Conservation (phyloP, 1,140 invertebrate genomes). For the Procambarus clarkii region DNA sequence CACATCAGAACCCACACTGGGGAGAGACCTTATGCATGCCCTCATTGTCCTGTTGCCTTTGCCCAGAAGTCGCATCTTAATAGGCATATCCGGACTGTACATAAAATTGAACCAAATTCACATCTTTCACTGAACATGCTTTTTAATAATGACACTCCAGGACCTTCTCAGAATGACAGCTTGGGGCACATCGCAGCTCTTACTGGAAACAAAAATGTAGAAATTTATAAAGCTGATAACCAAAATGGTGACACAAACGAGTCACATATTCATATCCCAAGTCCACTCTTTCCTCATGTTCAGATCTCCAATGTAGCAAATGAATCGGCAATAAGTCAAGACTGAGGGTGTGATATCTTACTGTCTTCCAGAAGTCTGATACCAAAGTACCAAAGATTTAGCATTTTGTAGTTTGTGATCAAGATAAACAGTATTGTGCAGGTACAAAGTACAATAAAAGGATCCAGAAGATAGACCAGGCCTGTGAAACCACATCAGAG, state of each 20-base stretch:
- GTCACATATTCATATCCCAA: constrained; percentile 23
- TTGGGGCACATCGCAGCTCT: not conserved
- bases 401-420: not conserved
- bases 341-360: not conserved
- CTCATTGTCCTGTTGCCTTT: constrained; percentile 62
- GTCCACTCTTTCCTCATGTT: constrained; percentile 49
- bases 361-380: not conserved
- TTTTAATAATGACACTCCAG: not conserved
- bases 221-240: not conserved
- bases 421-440: not conserved
- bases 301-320: constrained; percentile 4
- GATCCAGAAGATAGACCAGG: not conserved
- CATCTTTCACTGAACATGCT: not conserved
- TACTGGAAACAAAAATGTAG: not conserved
- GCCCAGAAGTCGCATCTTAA: constrained; percentile 62
- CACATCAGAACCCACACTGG: constrained; percentile 60
- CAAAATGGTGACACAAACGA: constrained; percentile 29
- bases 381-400: not conserved
- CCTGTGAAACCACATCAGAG: not conserved
- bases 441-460: not conserved
- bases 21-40: constrained; percentile 56
- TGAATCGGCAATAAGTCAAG: not conserved
- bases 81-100: constrained; percentile 55
- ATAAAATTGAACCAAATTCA: constrained; percentile 57
- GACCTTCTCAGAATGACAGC: not conserved